Evolutionary conservation across 2,797 vertebrate species (phyloP), one percentile per base, ranked within the genome.

Genomic region (Octomys mimax): DNA sequence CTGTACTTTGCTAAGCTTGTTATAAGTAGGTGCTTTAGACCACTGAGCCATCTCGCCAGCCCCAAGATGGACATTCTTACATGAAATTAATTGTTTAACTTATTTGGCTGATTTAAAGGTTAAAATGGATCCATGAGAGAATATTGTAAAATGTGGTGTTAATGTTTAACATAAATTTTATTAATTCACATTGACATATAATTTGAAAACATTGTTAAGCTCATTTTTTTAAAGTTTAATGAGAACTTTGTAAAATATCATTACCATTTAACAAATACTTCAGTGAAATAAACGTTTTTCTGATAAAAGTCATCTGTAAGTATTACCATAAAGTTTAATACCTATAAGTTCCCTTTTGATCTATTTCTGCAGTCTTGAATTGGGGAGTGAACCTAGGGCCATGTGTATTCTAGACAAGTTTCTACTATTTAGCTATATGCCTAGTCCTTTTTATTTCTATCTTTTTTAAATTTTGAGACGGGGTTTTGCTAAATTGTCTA

Each of bases 241-340:
- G 31, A 93, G 91, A 97, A 93, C 61, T 96, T 80, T 94, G 8
- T 86, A 96, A 94, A 95, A 94, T 62, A 57, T 16, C 14, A 93
- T 75, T 68, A 92, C 81, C 84, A 96, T 31, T 95, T 90, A 95
- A 96, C 28, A 96, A 94, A 96, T 36, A 89, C 7, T 87, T 96
- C 7, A 91, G 61, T 88, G 36, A 96, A 79, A 95, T 92, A 96
- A 83, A 57, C 24, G 78, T 59, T 89, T 91, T 86, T 64, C 18
- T 33, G 85, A 66, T 21, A 97, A 95, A 81, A 97, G 89, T 28
- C 6, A 95, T 64, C 31, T 52, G 18, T 92, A 94, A 96, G 80
- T 80, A 89, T 54, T 90, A 87, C 12, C 18, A 96, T 83, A 85
- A 93, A 90, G 18, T 88, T 77, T 77, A 92, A 75, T 39, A 91